These are phyloP conservation scores for Lycocerus yunnanus DNA, from an alignment of 2,888 invertebrate species.

Conservation along the genomic window DNA sequence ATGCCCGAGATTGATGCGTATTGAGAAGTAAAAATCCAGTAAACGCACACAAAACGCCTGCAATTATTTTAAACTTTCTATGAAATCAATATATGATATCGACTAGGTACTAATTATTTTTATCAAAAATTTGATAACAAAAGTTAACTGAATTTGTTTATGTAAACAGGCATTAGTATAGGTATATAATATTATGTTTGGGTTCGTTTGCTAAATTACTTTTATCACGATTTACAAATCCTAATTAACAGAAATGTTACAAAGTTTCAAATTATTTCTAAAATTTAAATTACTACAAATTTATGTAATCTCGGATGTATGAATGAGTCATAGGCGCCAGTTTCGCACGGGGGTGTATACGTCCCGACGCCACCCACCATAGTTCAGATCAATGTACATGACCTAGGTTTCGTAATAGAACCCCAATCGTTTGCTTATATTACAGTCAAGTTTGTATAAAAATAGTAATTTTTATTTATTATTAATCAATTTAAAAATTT, in stretches of 20 bases:
- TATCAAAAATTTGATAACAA: not conserved
- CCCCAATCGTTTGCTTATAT: not conserved
- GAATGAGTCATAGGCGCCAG: conserved; percentile 30
- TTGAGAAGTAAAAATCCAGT: not conserved
- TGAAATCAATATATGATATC: not conserved
- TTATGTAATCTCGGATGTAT: conserved; percentile 8
- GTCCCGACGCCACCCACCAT: conserved; percentile 9
- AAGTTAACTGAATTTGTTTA: not conserved
- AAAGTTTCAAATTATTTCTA: not conserved
- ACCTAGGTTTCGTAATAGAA: conserved; percentile 28
- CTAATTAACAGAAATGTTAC: not conserved
- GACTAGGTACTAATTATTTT: not conserved
- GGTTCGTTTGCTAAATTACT: not conserved
- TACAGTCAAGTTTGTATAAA: not conserved
- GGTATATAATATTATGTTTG: not conserved
- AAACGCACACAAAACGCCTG: not conserved
- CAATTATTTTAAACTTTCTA: not conserved
- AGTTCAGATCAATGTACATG: conserved; percentile 37
- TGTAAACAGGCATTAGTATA: not conserved
- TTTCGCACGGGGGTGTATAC: conserved; percentile 16
- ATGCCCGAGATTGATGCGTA: not conserved
- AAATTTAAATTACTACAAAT: not conserved
- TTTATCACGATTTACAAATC: not conserved
- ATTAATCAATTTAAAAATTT: not conserved
- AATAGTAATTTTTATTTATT: not conserved